Evolutionary conservation across 2,113 vertebrate species (phyloP), one percentile per base, ranked within the genome.

Genomic region (Oxyruncus cristatus): DNA sequence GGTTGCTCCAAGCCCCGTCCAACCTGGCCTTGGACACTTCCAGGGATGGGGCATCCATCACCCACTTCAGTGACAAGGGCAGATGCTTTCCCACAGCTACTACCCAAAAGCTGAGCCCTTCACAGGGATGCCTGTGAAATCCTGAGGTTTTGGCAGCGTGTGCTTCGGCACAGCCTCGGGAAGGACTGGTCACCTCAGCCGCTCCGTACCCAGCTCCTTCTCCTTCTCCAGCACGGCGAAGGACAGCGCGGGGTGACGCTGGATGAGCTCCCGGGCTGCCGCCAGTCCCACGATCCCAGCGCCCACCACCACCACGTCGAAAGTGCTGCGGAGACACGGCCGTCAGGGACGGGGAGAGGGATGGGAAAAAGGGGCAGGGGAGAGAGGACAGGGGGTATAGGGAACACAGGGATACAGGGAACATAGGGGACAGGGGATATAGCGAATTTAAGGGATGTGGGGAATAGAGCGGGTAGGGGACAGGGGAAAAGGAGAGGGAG

Each of bases 221-320:
- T 99, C 99, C 93, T 99, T 99, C 98, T 99, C 99, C 97, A 99
- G 96, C 79, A 99, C 97, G 24, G 98, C 91, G 32, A 99, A 98
- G 44, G 92, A 96, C 80, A 99, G 98, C 8, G 97, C 68, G 3
- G 99, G 99, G 90, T 99, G 98, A 59, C 98, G 96, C 58, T 98
- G 98, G 77, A 98, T 90, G 18, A 99, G 99, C 89, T 99, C 98
- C 94, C 99, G 97, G 62, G 98, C 99, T 1, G 98, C 97, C 8
- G 99, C 99, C 96, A 99, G 95, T 6, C 99, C 99, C 97, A 99
- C 99, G 88, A 99, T 99, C 11, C 99, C 99, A 1, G 96, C 99
- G 1, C 99, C 99, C 15, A 99, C 98, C 53, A 99, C 83, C 13
- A 98, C 99, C 89, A 99, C 98, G 14, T 99, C 98, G 66, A 97